Evolutionary conservation across 2,888 invertebrate genomes (phyloP), one percentile per base, ranked within the genome.

Genomic region (Piscicola geometra): DNA sequence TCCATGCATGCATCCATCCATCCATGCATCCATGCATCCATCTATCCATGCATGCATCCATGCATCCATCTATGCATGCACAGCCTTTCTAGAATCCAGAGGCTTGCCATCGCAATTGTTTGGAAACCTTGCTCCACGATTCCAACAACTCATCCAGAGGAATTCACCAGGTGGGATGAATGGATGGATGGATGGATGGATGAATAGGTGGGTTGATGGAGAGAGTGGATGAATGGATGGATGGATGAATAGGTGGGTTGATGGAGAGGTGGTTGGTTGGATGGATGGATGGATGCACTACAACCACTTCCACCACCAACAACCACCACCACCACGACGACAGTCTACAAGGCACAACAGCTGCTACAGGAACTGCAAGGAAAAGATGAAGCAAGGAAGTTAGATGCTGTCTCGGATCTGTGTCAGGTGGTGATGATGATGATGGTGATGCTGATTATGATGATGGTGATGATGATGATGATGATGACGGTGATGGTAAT

Each of bases 371-470:
- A 94, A 0, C 88, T 98, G 79, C 95, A 96, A 85, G 93, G 96
- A 32, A 93, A 93, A 2, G 96, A 98, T 85, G 96, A 97, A 84
- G 94, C 94, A 12, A 94, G 94, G 83, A 96, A 98, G 86, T 87
- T 98, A 78, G 94, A 96, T 85, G 94, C 96, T 0, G 95, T 94
- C 52, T 95, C 96, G 79, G 96, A 97, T 87, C 95, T 98, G 95
- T 96, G 96, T 85, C 96, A 98, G 88, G 85, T 85, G 79, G 33
- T 76, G 66, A 28, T 28, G n/a, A 33, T 30, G 18, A 25, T 9
- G 32, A 21, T 30, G 33, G 15, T 5, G 41, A 41, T 5, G 41
- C 3, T 3, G 41, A 41, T 3, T 3, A 41, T 3, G 41, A 41
- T 3, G 41, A 41, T 3, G 41, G 15, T 3, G 41, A 41, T 3